These are phyloP conservation scores for Pleuronectes platessa DNA, from an alignment of 2,113 vertebrate genomes.

Conservation along the genomic window DNA sequence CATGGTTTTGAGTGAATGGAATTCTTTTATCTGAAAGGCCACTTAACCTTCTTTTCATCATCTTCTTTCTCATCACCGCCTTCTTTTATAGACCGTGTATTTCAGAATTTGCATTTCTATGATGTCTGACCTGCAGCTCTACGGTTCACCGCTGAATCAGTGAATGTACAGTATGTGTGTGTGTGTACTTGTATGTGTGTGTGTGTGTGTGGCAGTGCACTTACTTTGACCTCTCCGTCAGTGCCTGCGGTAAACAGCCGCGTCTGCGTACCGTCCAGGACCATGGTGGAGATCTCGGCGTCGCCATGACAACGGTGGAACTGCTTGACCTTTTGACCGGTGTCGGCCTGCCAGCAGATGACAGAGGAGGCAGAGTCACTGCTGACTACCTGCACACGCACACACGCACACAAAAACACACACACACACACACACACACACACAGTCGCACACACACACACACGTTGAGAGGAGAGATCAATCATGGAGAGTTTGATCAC, in stretches of 20 bases:
- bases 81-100: no score
- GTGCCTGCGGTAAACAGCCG: conserved; percentile 84
- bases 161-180: neutral
- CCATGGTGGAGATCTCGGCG: conserved; percentile 84
- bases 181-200: neutral
- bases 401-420: neutral
- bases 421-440: conserved; percentile 6
- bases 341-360: conserved; percentile 86
- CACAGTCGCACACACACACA: neutral
- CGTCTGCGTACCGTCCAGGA: conserved; percentile 77
- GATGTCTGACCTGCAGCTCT: no score
- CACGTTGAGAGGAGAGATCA: conserved; percentile 8
- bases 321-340: conserved; percentile 87
- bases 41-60: no score
- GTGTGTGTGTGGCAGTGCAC: conserved; percentile 9
- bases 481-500: conserved; percentile 32
- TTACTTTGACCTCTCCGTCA: conserved; percentile 82
- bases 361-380: conserved; percentile 83
- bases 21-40: no score
- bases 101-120: conserved; percentile 13
- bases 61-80: no score
- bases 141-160: neutral
- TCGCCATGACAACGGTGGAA: conserved; percentile 88
- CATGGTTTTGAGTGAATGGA: no score
- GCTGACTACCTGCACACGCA: conserved; percentile 84